A percentile compares a stretch with the other conserved stretches of the same genome.
Conservation (phyloP, 2,113 vertebrate genomes). For the Cyanocitta stelleri region DNA sequence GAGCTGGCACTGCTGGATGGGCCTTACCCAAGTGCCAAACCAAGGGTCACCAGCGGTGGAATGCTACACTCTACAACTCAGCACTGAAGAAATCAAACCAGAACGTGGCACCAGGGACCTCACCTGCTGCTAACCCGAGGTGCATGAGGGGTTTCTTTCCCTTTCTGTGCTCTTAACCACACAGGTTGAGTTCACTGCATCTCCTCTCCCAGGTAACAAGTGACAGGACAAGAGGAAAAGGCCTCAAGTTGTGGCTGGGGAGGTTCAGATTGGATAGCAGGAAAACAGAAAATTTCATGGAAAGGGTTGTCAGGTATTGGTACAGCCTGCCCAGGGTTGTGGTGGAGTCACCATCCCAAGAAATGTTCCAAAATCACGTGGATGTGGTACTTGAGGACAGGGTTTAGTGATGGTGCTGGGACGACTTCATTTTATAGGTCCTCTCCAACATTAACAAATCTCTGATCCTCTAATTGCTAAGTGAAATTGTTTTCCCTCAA, state of each 20-base stretch:
- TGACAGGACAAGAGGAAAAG: not conserved
- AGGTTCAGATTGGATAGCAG: not conserved
- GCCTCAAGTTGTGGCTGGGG: not conserved
- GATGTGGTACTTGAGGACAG: not conserved
- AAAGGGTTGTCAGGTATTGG: not conserved
- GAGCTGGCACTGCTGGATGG: not conserved
- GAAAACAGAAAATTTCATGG: fast-evolving
- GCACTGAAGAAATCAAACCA: not conserved
- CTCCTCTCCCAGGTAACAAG: not conserved
- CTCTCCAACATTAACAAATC: not conserved
- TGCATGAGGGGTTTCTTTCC: not conserved
- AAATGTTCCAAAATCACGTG: not conserved
- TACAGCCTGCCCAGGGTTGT: not conserved
- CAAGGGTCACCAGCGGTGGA: not conserved
- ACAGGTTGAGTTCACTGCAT: fast-evolving
- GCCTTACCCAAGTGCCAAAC: not conserved
- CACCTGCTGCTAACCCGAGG: not conserved
- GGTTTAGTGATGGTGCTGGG: not conserved
- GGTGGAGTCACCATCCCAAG: not conserved
- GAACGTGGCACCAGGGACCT: not conserved
- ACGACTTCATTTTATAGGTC: not conserved
- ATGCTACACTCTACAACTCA: not conserved
- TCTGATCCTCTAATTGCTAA: not conserved
- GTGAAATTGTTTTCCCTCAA: not conserved
- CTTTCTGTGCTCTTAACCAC: not conserved